Evolutionary conservation across 2,888 invertebrate genomes (phyloP).

Genomic region (Iselma pallidipennis): DNA sequence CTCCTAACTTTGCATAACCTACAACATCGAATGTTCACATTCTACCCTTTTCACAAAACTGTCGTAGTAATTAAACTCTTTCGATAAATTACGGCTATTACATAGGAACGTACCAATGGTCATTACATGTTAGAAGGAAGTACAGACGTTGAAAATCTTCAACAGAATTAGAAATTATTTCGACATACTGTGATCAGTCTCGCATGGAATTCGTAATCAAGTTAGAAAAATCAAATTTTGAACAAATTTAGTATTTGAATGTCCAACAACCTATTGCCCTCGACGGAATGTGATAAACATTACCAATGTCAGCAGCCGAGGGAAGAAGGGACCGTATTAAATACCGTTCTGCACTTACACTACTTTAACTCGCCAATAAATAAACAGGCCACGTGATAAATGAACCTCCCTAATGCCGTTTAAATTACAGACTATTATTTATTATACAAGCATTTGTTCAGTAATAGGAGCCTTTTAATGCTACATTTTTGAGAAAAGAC

Average conservation of each 20-base stretch:
- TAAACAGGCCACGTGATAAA: slow-evolving; percentile 37
- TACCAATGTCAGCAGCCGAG: slow-evolving; percentile 32
- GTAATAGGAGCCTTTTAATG: slow-evolving; percentile 11
- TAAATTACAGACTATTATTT: slow-evolving; percentile 37
- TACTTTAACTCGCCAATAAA: slow-evolving; percentile 36
- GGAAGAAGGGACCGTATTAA: slow-evolving; percentile 37
- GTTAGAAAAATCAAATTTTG: no score
- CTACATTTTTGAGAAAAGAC: slow-evolving; percentile 11
- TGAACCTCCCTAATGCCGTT: slow-evolving; percentile 36
- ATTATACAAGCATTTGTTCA: slow-evolving; percentile 29
- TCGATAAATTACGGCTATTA: slow-evolving; percentile 31
- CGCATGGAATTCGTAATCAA: no score
- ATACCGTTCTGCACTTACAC: slow-evolving; percentile 34
- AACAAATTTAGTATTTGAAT: slow-evolving; percentile 24
- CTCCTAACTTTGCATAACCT: slow-evolving; percentile 12
- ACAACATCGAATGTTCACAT: slow-evolving; percentile 21
- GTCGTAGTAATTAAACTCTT: slow-evolving; percentile 31
- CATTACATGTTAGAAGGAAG: slow-evolving; percentile 24
- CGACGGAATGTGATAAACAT: slow-evolving; percentile 37
- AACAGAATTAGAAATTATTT: neutral
- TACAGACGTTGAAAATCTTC: neutral
- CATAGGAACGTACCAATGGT: slow-evolving; percentile 29
- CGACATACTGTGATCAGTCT: no score
- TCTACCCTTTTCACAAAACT: slow-evolving; percentile 24
- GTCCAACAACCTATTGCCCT: slow-evolving; percentile 10